Evolutionary conservation across 2,113 vertebrate species (phyloP), one percentile per base, ranked within the genome.

Genomic region (Silurus glanis): DNA sequence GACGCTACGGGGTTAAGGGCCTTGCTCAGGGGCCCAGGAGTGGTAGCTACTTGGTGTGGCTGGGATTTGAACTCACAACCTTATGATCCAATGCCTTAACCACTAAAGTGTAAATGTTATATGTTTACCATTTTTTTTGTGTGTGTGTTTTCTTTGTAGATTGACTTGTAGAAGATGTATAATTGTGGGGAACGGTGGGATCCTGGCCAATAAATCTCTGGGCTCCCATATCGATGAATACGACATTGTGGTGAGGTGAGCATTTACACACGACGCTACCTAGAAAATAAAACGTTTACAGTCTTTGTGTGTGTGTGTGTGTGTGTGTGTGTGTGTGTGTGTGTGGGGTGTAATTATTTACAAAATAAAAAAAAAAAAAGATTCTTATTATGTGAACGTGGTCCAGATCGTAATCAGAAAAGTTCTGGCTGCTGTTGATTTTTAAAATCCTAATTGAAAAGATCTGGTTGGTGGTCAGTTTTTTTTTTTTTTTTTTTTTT

Each of bases 161-260:
- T 95, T 98, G 91, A 94, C 86, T 93, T 99, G 98, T 94, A 97
- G 96, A 89, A 96, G 96, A 88, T 99, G 98, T 92, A 93, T 99
- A 90, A 97, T 99, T 21, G 96, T 99, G 85, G 98, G 98, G 75
- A 99, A 99, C 1, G 98, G 98, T 71, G 98, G 97, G 71, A 97
- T 99, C 89, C 95, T 99, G 83, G 96, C 94, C 92, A 99, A 99
- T 94, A 99, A 99, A 91, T 99, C 98, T 9, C 90, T 99, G 92
- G 98, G 98, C 10, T 92, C 97, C 83, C 96, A 94, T 80, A 99
- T 99, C 72, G 97, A 99, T 85, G 95, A 97, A 80, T 99, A 98
- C 21, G 97, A 99, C 88, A 95, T 99, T 75, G 96, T 99, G 74
- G 94, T 99, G 90, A 96, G 98, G 98, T 99, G 92, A 97, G 97